phyloP scores from a whole-genome alignment of 1,140 invertebrate genomes.

The Gryon sp. region DNA sequence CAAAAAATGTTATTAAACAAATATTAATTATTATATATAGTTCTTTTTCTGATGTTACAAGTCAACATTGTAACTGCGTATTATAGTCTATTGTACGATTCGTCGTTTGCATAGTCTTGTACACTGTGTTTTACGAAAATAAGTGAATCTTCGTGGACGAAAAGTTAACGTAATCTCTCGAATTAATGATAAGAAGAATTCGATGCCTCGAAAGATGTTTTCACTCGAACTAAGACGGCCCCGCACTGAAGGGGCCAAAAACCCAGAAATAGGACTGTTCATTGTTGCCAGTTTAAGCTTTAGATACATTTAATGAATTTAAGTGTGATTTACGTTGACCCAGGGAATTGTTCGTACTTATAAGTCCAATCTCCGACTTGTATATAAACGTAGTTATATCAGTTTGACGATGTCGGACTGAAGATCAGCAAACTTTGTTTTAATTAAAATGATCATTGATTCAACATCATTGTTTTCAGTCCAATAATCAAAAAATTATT shows the following conservation, averaged over 20 bases:
- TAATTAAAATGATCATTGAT: not conserved
- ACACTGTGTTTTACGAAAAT: slow-evolving; percentile 3
- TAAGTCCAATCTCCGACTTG: slow-evolving; percentile 67
- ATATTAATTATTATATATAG: too few relatives aligned
- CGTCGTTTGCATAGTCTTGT: not conserved
- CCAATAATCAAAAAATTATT: too few relatives aligned
- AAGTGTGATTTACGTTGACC: slow-evolving; percentile 77
- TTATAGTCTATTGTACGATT: slow-evolving; percentile 12
- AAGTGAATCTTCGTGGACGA: slow-evolving; percentile 6
- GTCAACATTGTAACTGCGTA: not conserved
- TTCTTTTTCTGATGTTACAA: not conserved
- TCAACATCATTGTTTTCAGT: too few relatives aligned
- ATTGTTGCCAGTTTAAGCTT: slow-evolving; percentile 79
- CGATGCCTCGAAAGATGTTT: slow-evolving; percentile 1
- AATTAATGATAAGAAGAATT: slow-evolving; percentile 1
- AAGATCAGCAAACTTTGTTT: too few relatives aligned
- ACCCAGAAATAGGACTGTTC: slow-evolving; percentile 73
- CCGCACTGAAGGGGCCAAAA: slow-evolving; percentile 5
- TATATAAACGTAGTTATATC: slow-evolving; percentile 56
- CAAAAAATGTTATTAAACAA: too few relatives aligned
- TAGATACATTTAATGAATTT: slow-evolving; percentile 67
- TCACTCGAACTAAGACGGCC: slow-evolving; percentile 1
- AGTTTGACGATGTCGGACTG: too few relatives aligned
- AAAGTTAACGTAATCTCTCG: slow-evolving; percentile 3
- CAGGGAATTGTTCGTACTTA: slow-evolving; percentile 78